Evolutionary conservation across 2,113 vertebrate genomes (phyloP).

Genomic region (Rafetus swinhoei): DNA sequence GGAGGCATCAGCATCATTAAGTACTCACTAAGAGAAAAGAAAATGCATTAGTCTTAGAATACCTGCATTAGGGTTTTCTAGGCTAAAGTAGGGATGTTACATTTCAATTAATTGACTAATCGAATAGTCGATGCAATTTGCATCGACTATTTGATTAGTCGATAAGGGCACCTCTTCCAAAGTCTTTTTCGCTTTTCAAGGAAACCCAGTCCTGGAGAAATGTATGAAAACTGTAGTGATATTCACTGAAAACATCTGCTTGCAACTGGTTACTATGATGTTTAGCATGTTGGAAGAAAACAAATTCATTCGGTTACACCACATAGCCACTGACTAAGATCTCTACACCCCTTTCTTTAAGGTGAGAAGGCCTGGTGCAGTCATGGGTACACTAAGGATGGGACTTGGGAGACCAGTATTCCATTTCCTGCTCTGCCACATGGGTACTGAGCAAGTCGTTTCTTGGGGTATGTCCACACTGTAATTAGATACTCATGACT

Average conservation of each 20-base stretch:
- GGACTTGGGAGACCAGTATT: background rate
- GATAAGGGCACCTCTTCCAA: background rate
- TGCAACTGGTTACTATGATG: background rate
- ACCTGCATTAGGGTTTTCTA: background rate
- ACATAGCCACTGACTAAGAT: background rate
- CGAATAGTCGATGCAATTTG: too few relatives aligned
- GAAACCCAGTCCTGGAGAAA: background rate
- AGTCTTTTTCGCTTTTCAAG: background rate
- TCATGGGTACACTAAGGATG: background rate
- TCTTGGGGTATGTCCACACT: background rate
- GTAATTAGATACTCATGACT: background rate
- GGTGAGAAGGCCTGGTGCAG: background rate
- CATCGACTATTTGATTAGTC: too few relatives aligned
- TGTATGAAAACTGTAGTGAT: background rate
- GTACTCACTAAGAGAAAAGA: slow-evolving; percentile 86
- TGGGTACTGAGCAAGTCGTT: background rate
- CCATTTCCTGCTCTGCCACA: background rate
- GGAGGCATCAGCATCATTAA: slow-evolving; percentile 97
- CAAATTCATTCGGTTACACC: background rate
- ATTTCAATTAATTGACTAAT: too few relatives aligned
- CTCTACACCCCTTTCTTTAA: background rate
- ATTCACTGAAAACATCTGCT: background rate
- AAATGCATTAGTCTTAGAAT: slow-evolving; percentile 28
- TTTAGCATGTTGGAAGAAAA: background rate
- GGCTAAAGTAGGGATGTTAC: background rate